phyloP scores from a whole-genome alignment of 2,888 invertebrate species.

The Polymixis lichenea region DNA sequence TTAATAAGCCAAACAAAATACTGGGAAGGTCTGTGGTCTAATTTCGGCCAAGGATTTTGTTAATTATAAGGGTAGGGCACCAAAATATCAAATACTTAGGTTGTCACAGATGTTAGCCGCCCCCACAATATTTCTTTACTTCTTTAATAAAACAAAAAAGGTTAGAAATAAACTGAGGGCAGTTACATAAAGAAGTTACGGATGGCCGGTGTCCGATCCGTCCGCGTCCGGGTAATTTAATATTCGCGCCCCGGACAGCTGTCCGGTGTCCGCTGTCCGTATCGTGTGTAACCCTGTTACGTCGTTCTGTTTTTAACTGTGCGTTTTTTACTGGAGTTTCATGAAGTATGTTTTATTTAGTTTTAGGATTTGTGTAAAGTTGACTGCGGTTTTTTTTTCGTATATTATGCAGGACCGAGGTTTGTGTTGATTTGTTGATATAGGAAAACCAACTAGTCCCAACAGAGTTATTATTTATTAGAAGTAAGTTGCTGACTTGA shows the following conservation, averaged over 20 bases:
- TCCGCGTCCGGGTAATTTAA: constrained; percentile 63
- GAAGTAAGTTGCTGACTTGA: not conserved
- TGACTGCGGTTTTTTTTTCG: constrained; percentile 26
- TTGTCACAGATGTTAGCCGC: constrained; percentile 37
- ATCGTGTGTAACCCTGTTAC: constrained; percentile 15
- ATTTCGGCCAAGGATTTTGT: constrained; percentile 13
- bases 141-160: constrained; percentile 54
- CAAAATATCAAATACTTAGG: constrained; percentile 31
- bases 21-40: not conserved
- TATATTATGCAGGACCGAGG: not conserved
- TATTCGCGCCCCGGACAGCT: constrained; percentile 57
- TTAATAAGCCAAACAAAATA: constrained; percentile 19
- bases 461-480: not conserved
- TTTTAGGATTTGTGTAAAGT: constrained; percentile 3
- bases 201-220: constrained; percentile 42
- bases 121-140: constrained; percentile 30
- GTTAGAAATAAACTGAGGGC: constrained; percentile 38
- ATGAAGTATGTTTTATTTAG: constrained; percentile 23
- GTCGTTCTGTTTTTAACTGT: constrained; percentile 36
- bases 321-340: constrained; percentile 24
- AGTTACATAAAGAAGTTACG: constrained; percentile 48
- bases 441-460: not conserved
- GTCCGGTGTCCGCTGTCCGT: constrained; percentile 50
- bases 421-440: not conserved
- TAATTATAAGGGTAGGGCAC: constrained; percentile 5